These are phyloP conservation scores for Gryllus bimaculatus DNA, from an alignment of 1,140 invertebrate species.

Conservation along the genomic window DNA sequence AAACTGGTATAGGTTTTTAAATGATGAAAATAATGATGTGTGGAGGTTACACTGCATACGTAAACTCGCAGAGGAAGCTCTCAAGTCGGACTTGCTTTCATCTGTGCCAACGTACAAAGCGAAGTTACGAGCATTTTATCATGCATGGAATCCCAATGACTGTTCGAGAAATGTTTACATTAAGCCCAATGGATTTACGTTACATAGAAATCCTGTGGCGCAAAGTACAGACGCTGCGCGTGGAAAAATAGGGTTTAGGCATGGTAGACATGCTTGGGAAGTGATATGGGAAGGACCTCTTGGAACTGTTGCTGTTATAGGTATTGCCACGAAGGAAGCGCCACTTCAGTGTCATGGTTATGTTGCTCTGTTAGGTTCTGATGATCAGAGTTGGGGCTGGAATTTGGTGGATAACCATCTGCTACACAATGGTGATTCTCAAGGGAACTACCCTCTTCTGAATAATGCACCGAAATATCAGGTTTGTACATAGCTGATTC, in stretches of 20 bases:
- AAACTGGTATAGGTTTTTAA: slow-evolving; percentile 82
- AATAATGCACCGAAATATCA: slow-evolving; percentile 98
- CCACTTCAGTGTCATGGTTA: slow-evolving; percentile 86
- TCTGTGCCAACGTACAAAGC: slow-evolving; percentile 86
- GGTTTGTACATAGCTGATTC: slow-evolving; percentile 40
- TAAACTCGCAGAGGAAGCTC: slow-evolving; percentile 79
- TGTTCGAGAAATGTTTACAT: slow-evolving; percentile 95
- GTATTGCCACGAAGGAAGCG: slow-evolving; percentile 91
- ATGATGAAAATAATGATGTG: slow-evolving; percentile 90
- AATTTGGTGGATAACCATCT: slow-evolving; percentile 97
- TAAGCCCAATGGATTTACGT: slow-evolving; percentile 92
- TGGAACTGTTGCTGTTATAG: slow-evolving; percentile 90
- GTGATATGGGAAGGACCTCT: slow-evolving; percentile 98
- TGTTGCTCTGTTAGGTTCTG: slow-evolving; percentile 84
- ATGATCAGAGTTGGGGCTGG: slow-evolving; percentile 98
- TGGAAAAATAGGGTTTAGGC: slow-evolving; percentile 87
- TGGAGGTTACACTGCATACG: slow-evolving; percentile 86
- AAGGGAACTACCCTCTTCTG: slow-evolving; percentile 88
- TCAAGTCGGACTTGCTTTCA: slow-evolving; percentile 85
- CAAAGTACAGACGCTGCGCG: slow-evolving; percentile 96
- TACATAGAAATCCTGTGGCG: slow-evolving; percentile 95
- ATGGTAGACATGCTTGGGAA: slow-evolving; percentile 95
- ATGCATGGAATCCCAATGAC: slow-evolving; percentile 96
- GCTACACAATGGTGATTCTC: slow-evolving; percentile 90
- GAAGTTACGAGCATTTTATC: slow-evolving; percentile 87